These are phyloP conservation scores for Epinotia demarniana DNA, from an alignment of 2,888 invertebrate genomes.

Conservation along the genomic window DNA sequence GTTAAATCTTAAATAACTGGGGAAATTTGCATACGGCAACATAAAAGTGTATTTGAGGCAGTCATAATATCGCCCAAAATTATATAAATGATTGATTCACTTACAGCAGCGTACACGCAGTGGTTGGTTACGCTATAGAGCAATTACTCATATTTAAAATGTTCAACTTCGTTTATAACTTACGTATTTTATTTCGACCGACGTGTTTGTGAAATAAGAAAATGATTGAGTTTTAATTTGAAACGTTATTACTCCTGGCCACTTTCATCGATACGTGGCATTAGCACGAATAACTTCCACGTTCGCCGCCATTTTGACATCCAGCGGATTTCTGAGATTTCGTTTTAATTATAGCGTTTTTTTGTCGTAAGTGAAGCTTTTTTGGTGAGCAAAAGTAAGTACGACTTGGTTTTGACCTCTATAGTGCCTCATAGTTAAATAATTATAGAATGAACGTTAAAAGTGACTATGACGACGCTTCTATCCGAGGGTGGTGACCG, in stretches of 20 bases:
- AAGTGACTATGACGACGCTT: constrained; percentile 56
- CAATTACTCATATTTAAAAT: background rate
- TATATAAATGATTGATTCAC: too few species aligned
- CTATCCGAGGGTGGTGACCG: constrained; percentile 82
- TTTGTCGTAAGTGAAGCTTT: constrained; percentile 85
- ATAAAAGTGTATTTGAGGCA: background rate
- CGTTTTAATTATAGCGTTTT: constrained; percentile 88
- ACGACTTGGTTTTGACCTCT: constrained; percentile 41
- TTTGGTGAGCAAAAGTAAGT: constrained; percentile 84
- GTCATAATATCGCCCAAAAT: background rate
- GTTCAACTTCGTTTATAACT: too few species aligned
- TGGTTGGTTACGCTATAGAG: background rate
- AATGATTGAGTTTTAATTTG: background rate
- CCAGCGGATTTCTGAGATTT: constrained; percentile 89
- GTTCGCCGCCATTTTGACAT: constrained; percentile 93
- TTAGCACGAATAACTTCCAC: constrained; percentile 90
- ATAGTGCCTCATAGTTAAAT: constrained; percentile 42
- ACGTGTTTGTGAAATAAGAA: background rate
- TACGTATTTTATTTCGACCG: background rate
- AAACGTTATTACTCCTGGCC: constrained; percentile 66
- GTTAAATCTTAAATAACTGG: background rate
- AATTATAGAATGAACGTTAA: constrained; percentile 52
- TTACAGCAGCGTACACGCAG: constrained; percentile 2
- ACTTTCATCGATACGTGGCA: constrained; percentile 91
- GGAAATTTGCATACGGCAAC: background rate